Evolutionary conservation across 2,113 vertebrate species (phyloP), one percentile per base, ranked within the genome.

Genomic region (Oncorhynchus clarkii): DNA sequence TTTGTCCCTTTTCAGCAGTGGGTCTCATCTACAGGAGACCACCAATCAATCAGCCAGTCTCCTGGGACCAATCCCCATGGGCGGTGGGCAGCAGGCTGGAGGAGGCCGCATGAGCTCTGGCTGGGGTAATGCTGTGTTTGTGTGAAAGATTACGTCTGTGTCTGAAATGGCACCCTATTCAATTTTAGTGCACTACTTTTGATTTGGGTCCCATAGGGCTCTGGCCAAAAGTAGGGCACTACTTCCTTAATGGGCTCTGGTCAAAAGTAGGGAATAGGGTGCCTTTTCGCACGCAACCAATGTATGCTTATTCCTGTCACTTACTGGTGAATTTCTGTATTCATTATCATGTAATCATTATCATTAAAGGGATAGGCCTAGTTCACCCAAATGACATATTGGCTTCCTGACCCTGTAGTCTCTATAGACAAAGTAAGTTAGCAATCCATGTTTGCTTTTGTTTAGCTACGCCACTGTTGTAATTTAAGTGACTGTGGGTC

Each of bases 11-110:
- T 79, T 20, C 51, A 91, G 91, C 34, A 76, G 87, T 1, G 80
- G 82, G 3, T 66, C 85, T 16, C 78, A 79, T 39, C 69, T 77
- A 3, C 18, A 89, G 83, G 89, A 91, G 4, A 78, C 84, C n/a
- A 88, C 89, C 49, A 92, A 88, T 79, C 78, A 90, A 57, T 90
- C 92, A 1, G 87, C 88, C 24, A 91, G 93, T 0, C 78, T 93
- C 22, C 88, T 93, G 67, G 93, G 93, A 31, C 83, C 91, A 0
- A 85, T 83, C 45, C 91, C 93, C 14, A 60, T 89, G 70, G 87
- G 85, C 9, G 74, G 79, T 7, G 60, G 77, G 3, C 86, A 79
- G 12, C 59, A 80, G 1, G 71, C 70, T 54, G 51, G 51, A 54
- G 51, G 34, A 49, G 76, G 83, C 8, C 86, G 88, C 76, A 85